phyloP scores from a whole-genome alignment of 2,888 invertebrate genomes.

The Sinotaia quadrata region DNA sequence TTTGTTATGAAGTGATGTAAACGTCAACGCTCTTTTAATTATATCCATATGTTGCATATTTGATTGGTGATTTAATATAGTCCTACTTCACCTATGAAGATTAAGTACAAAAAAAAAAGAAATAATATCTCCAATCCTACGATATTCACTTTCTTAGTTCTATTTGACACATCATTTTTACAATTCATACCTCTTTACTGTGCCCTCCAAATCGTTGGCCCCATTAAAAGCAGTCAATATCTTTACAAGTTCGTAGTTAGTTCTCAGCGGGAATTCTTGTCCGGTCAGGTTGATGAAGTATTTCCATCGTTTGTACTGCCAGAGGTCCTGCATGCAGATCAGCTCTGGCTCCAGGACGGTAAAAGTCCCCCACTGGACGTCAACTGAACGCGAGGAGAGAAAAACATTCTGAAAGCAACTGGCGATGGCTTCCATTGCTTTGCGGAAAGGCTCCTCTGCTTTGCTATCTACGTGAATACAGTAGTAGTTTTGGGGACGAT shows the following conservation, averaged over 20 bases:
- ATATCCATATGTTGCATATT: too few relatives aligned
- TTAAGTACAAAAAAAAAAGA: too few relatives aligned
- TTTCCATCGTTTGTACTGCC: slow-evolving; percentile 52
- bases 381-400: slow-evolving; percentile 45
- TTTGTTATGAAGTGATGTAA: too few relatives aligned
- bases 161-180: too few relatives aligned
- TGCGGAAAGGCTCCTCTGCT: slow-evolving; percentile 37
- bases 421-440: slow-evolving; percentile 44
- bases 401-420: slow-evolving; percentile 63
- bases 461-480: slow-evolving; percentile 67
- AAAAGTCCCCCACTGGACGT: slow-evolving; percentile 55
- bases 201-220: slow-evolving; percentile 54
- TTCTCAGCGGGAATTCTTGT: slow-evolving; percentile 55
- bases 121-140: too few relatives aligned
- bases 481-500: slow-evolving; percentile 66
- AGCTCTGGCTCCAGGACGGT: slow-evolving; percentile 61
- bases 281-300: slow-evolving; percentile 47
- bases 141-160: too few relatives aligned
- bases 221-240: slow-evolving; percentile 60
- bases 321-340: slow-evolving; percentile 61
- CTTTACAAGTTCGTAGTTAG: slow-evolving; percentile 59
- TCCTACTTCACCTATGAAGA: too few relatives aligned
- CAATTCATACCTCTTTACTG: slow-evolving; percentile 36
- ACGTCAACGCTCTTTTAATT: too few relatives aligned
- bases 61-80: too few relatives aligned